Base-by-base conservation (phyloP, 2,797 vertebrate species). In the Anolis apletophallus region DNA sequence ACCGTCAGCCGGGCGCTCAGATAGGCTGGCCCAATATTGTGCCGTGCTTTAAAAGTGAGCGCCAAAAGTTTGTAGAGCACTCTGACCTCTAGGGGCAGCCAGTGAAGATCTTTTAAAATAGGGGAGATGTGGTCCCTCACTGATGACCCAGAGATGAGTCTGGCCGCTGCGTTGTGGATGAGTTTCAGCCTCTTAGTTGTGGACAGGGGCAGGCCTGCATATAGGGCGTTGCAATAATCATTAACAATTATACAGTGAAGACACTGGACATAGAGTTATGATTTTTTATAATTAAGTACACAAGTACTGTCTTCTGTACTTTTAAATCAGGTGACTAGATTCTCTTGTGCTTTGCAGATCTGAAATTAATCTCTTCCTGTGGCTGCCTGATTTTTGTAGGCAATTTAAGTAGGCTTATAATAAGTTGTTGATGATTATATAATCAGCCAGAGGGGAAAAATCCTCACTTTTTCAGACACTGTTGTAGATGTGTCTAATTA, bases 401-500 rank as follows among this genome's bases (percentile, higher is more conserved):
- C 40, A 34, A 4, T 36, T 21, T 29, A 54, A 8, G 50, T 50
- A 71, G 6, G 36, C 26, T 64, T 84, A 50, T 29, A 50, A n/a
- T 85, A 1, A 78, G 72, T 89, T 81, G 83, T 16, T 19, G n/a
- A 32, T 23, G 5, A 5, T 34, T 32, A 59, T 2, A 12, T 80
- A 61, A 75, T 64, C 23, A 29, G 21, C 67, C 8, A 46, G 50
- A n/a, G 19, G 61, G 10, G 61, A 7, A 7, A 83, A 54, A 82
- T 59, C 0, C 34, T 36, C 12, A 59, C 14, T 40, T 54, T 80
- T 50, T 4, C 1, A n/a, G n/a, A 80, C 73, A 0, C 0, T 54
- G n/a, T 54, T 59, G 40, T 12, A 57, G 59, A 67, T 85, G 52
- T 85, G 14, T 52, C 32, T 86, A 3, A n/a, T 85, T 88, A 72